Evolutionary conservation across 2,113 vertebrate genomes (phyloP).

Genomic region (Columba livia): DNA sequence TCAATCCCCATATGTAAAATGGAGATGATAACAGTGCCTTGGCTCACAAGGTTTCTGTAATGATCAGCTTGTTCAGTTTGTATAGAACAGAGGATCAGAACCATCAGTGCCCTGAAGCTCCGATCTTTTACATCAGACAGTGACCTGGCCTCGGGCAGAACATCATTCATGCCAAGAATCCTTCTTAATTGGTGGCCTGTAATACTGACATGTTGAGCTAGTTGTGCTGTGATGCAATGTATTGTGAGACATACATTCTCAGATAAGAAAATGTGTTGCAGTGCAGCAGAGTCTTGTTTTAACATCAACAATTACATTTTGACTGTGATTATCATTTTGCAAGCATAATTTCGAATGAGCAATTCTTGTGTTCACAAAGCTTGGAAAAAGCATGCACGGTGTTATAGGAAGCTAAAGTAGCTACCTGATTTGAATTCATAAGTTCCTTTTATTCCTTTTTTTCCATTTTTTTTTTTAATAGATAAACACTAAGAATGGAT

Average conservation of each 20-base stretch:
- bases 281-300: conserved; percentile 34
- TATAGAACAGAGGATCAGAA: conserved; percentile 60
- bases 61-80: conserved; percentile 40
- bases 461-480: neutral
- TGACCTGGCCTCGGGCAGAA: conserved; percentile 68
- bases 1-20: conserved; percentile 66
- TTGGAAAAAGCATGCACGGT: neutral
- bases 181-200: conserved; percentile 57
- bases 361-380: conserved; percentile 15
- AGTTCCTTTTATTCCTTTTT: neutral
- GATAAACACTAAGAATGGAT: conserved; percentile 15
- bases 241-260: neutral
- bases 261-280: conserved; percentile 15
- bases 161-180: conserved; percentile 59
- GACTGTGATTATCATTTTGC: conserved; percentile 28
- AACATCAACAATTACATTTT: conserved; percentile 41
- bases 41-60: conserved; percentile 51
- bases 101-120: conserved; percentile 7
- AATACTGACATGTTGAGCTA: conserved; percentile 20
- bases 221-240: neutral
- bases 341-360: conserved; percentile 13
- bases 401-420: neutral
- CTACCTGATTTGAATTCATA: conserved; percentile 16
- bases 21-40: conserved; percentile 23
- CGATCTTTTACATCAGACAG: conserved; percentile 56